A percentile compares a stretch with the other conserved stretches of the same genome.
Evolutionary conservation across 2,797 vertebrate genomes (phyloP).

Genomic region (Carduelis carduelis): DNA sequence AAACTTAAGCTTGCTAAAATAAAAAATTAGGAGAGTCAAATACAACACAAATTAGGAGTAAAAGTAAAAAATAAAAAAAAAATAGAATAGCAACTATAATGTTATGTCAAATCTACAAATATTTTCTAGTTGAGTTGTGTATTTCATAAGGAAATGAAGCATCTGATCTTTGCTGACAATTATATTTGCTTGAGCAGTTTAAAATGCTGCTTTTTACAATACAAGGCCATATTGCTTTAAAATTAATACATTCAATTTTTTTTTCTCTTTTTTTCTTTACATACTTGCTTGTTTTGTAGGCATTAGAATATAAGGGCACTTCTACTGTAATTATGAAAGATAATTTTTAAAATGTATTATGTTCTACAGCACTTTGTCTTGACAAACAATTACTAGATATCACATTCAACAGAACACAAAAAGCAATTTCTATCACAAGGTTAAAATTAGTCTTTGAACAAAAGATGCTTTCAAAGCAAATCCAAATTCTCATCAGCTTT

Average conservation of each 20-base stretch:
- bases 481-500: conserved; percentile 67
- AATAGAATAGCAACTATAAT: background rate
- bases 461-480: conserved; percentile 73
- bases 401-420: conserved; percentile 72
- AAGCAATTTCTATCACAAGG: conserved; percentile 73
- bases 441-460: conserved; percentile 78
- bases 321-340: conserved; percentile 66
- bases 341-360: conserved; percentile 44
- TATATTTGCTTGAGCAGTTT: background rate
- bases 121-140: background rate
- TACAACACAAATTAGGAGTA: background rate
- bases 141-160: background rate
- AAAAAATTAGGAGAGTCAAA: background rate
- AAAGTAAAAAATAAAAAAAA: background rate
- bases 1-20: background rate
- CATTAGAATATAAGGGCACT: conserved; percentile 33
- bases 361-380: conserved; percentile 72
- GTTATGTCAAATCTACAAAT: background rate
- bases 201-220: background rate
- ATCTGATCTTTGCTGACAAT: background rate
- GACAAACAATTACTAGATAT: conserved; percentile 76
- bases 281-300: conserved; percentile 15
- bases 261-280: background rate
- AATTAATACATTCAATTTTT: conserved; percentile 27
- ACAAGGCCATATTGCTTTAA: background rate